Evolutionary conservation across 2,797 vertebrate species (phyloP).

Genomic region (Bradypodion ventrale): DNA sequence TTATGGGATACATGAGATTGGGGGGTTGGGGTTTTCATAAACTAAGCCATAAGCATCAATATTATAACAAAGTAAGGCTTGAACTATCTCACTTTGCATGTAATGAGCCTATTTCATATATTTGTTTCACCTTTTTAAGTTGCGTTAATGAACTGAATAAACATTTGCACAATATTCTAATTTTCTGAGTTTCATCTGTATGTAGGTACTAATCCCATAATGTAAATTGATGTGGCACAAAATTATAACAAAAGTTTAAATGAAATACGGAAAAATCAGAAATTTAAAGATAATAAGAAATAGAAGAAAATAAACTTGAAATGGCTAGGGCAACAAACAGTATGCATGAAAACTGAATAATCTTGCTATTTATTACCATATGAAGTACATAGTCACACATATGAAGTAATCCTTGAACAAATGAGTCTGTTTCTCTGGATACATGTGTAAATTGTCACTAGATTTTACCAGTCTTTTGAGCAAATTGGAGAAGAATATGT

Average conservation of each 20-base stretch:
- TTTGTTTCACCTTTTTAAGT: too few relatives aligned
- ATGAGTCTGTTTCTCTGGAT: not conserved
- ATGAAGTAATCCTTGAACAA: not conserved
- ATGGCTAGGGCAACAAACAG: not conserved
- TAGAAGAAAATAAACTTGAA: not conserved
- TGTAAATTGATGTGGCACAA: not conserved
- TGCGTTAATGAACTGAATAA: too few relatives aligned
- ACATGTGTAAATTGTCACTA: not conserved
- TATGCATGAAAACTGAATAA: not conserved
- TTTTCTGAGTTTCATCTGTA: too few relatives aligned
- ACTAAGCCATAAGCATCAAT: too few relatives aligned
- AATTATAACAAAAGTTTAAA: not conserved
- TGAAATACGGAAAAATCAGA: not conserved
- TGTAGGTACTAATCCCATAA: not conserved
- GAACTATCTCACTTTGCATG: too few relatives aligned
- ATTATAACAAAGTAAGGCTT: too few relatives aligned
- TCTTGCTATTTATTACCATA: too few relatives aligned
- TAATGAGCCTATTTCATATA: too few relatives aligned
- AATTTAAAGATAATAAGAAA: not conserved
- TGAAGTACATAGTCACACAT: not conserved
- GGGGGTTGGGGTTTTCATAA: too few relatives aligned
- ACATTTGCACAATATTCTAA: too few relatives aligned
- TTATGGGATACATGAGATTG: too few relatives aligned
- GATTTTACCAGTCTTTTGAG: not conserved
- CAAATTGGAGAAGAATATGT: not conserved